Conservation (phyloP, 2,888 invertebrate genomes). For the Toxonevra muliebris region DNA sequence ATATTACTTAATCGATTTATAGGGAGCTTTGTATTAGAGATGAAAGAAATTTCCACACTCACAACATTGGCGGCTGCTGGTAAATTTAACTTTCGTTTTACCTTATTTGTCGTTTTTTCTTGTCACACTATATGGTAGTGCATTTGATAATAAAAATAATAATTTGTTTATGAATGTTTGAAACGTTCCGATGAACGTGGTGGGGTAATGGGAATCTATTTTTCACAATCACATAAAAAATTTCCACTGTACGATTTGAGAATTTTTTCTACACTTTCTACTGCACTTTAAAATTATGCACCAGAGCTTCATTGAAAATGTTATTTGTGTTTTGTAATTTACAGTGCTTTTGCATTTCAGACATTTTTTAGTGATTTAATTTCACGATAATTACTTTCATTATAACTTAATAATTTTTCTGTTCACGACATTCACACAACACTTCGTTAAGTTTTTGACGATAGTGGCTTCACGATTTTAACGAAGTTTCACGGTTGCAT, state of each 20-base stretch:
- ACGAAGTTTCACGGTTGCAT: too few relatives aligned
- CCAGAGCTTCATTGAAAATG: slow-evolving; percentile 11
- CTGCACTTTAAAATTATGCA: slow-evolving; percentile 15
- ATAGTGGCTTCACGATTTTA: slow-evolving; percentile 11
- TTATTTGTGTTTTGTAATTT: not conserved
- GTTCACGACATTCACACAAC: not conserved
- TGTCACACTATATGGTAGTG: not conserved
- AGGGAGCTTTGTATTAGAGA: not conserved
- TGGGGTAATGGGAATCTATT: not conserved
- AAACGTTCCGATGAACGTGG: not conserved
- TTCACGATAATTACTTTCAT: slow-evolving; percentile 19
- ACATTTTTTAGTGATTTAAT: slow-evolving; percentile 25
- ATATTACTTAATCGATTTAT: slow-evolving; percentile 15
- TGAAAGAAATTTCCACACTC: slow-evolving; percentile 53
- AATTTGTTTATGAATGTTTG: slow-evolving; percentile 1
- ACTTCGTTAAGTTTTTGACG: slow-evolving; percentile 22
- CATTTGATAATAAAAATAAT: slow-evolving; percentile 3
- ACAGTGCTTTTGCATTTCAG: slow-evolving; percentile 9
- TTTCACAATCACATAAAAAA: slow-evolving; percentile 1
- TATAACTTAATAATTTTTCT: slow-evolving; percentile 8
- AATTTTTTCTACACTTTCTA: slow-evolving; percentile 5
- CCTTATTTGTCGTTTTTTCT: slow-evolving; percentile 31
- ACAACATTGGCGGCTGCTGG: slow-evolving; percentile 55
- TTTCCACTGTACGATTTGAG: slow-evolving; percentile 12
- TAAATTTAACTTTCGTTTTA: slow-evolving; percentile 52